phyloP scores from a whole-genome alignment of 2,113 vertebrate genomes.

The Rallus limicola region DNA sequence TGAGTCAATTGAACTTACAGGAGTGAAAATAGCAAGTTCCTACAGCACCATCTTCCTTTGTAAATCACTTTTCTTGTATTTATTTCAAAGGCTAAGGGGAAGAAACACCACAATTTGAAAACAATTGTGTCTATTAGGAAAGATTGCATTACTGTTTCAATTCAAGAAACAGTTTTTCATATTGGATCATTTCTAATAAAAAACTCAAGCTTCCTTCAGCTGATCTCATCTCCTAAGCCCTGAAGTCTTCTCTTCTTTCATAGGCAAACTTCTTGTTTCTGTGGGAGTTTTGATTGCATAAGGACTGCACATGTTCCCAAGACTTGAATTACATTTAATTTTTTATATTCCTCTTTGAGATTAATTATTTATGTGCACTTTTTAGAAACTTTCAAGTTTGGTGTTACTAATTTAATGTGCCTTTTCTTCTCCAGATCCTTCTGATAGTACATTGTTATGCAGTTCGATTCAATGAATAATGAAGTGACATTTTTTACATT shows the following conservation, averaged over 20 bases:
- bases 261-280: background rate
- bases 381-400: background rate
- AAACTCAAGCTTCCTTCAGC: background rate
- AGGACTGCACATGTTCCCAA: background rate
- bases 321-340: background rate
- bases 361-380: constrained; percentile 26
- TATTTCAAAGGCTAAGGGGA: background rate
- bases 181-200: background rate
- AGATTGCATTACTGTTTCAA: background rate
- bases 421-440: background rate
- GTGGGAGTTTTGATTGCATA: constrained; percentile 31
- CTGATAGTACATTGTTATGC: background rate
- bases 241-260: background rate
- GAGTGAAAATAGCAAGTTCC: background rate
- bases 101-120: background rate
- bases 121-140: background rate
- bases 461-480: background rate
- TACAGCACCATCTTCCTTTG: background rate
- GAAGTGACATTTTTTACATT: background rate
- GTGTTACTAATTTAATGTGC: constrained; percentile 1
- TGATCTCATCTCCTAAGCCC: background rate
- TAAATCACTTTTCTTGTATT: background rate
- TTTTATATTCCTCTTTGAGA: background rate
- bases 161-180: background rate
- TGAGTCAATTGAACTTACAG: background rate